Conservation (phyloP, 2,888 invertebrate genomes). For the Exocentrus adspersus region DNA sequence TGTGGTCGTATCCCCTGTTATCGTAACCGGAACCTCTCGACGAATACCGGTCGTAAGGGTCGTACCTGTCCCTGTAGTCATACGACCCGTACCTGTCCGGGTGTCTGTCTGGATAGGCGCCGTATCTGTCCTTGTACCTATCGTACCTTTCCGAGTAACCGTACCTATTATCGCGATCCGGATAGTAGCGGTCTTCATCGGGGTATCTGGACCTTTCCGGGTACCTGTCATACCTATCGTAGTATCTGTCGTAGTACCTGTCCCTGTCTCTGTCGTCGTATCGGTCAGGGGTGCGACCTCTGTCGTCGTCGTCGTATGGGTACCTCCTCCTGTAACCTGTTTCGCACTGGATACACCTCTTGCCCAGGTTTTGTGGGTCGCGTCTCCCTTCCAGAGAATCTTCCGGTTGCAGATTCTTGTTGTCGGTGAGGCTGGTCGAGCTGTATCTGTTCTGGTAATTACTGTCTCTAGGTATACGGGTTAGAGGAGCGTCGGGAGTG, state of each 20-base stretch:
- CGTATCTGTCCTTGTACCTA: slow-evolving; percentile 34
- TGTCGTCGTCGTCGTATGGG: slow-evolving; percentile 41
- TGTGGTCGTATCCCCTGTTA: slow-evolving; percentile 63
- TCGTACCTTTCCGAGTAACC: slow-evolving; percentile 56
- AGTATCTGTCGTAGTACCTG: slow-evolving; percentile 23
- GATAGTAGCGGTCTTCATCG: slow-evolving; percentile 31
- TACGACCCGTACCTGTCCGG: slow-evolving; percentile 23
- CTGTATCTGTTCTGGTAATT: slow-evolving; percentile 32
- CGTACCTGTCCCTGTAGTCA: slow-evolving; percentile 39
- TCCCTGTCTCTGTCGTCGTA: slow-evolving; percentile 35
- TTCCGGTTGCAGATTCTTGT: slow-evolving; percentile 38
- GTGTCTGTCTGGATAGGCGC: slow-evolving; percentile 14
- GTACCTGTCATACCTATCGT: slow-evolving; percentile 35
- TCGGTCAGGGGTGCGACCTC: slow-evolving; percentile 16
- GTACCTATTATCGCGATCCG: slow-evolving; percentile 40
- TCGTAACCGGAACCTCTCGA: slow-evolving; percentile 54
- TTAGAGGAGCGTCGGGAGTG: slow-evolving; percentile 25
- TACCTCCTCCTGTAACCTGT: slow-evolving; percentile 32
- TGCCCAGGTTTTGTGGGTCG: slow-evolving; percentile 32
- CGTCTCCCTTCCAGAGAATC: slow-evolving; percentile 32
- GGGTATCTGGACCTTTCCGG: slow-evolving; percentile 17
- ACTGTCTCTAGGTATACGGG: slow-evolving; percentile 31
- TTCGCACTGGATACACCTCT: slow-evolving; percentile 46
- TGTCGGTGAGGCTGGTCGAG: slow-evolving; percentile 28
- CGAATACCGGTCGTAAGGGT: slow-evolving; percentile 34